Evolutionary conservation across 2,888 invertebrate species (phyloP).

Genomic region (Caenorhabditis sp.): DNA sequence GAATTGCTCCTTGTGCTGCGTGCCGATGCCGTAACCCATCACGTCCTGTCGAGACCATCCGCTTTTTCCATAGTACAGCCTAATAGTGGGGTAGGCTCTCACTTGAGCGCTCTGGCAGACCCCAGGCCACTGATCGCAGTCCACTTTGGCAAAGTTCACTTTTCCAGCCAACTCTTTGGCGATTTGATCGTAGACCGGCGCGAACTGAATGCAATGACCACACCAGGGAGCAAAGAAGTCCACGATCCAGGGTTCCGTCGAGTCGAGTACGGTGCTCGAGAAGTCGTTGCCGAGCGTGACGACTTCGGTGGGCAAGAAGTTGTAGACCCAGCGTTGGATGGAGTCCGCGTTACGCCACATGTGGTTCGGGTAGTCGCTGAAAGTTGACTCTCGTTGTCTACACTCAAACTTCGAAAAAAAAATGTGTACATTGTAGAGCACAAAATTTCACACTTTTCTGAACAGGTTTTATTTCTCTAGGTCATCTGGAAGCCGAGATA

Average conservation of each 20-base stretch:
- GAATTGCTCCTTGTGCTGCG: conserved; percentile 72
- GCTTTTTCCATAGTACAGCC: conserved; percentile 84
- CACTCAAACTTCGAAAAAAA: no score
- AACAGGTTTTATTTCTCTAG: no score
- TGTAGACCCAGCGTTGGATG: conserved; percentile 87
- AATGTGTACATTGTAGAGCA: no score
- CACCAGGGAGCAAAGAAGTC: conserved; percentile 86
- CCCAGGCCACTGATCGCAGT: conserved; percentile 86
- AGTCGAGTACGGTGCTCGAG: conserved; percentile 84
- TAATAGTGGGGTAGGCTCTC: conserved; percentile 87
- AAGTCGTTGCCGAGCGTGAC: conserved; percentile 77
- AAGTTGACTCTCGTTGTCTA: no score
- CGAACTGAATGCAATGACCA: conserved; percentile 87
- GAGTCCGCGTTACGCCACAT: conserved; percentile 87
- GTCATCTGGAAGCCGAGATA: no score
- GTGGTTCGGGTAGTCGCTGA: conserved; percentile 85
- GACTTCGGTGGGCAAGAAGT: conserved; percentile 86
- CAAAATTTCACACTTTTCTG: no score
- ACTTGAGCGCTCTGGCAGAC: conserved; percentile 86
- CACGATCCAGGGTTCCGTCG: conserved; percentile 85
- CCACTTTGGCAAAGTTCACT: conserved; percentile 87
- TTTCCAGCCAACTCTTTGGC: conserved; percentile 87
- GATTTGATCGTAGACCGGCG: conserved; percentile 87
- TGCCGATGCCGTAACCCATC: conserved; percentile 70
- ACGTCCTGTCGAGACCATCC: conserved; percentile 71